A percentile compares a stretch with the other conserved stretches of the same genome.
These are phyloP conservation scores for Hemibates koningsi DNA, from an alignment of 2,113 vertebrate species.

Conservation along the genomic window DNA sequence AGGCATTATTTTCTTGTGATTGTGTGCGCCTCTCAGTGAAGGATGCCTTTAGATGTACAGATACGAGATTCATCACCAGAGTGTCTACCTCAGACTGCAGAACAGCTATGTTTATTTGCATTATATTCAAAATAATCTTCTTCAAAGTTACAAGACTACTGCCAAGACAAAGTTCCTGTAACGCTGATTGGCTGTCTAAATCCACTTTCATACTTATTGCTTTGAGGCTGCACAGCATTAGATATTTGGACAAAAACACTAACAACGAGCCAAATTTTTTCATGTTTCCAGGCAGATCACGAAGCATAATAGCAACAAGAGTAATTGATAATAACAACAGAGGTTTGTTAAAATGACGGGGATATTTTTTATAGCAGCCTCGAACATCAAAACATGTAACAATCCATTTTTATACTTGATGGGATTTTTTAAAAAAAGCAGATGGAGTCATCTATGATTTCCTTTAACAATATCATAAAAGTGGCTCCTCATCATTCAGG, in stretches of 20 bases:
- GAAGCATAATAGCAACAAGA: neutral
- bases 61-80: neutral
- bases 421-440: neutral
- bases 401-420: neutral
- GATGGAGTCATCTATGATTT: neutral
- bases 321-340: neutral
- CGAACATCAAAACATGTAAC: neutral
- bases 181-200: neutral
- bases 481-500: neutral
- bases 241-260: neutral
- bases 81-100: neutral
- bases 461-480: neutral
- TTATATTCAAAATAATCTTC: neutral
- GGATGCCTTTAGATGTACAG: conserved; percentile 38
- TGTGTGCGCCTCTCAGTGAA: conserved; percentile 11
- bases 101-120: conserved; percentile 1
- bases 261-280: neutral
- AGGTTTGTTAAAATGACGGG: neutral
- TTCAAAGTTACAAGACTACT: neutral
- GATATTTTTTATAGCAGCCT: neutral
- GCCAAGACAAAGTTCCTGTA: neutral
- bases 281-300: neutral
- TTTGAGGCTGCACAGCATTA: neutral
- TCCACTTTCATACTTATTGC: neutral
- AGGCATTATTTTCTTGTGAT: conserved; percentile 40